phyloP scores from a whole-genome alignment of 2,113 vertebrate genomes.

The Pardalotus punctatus region DNA sequence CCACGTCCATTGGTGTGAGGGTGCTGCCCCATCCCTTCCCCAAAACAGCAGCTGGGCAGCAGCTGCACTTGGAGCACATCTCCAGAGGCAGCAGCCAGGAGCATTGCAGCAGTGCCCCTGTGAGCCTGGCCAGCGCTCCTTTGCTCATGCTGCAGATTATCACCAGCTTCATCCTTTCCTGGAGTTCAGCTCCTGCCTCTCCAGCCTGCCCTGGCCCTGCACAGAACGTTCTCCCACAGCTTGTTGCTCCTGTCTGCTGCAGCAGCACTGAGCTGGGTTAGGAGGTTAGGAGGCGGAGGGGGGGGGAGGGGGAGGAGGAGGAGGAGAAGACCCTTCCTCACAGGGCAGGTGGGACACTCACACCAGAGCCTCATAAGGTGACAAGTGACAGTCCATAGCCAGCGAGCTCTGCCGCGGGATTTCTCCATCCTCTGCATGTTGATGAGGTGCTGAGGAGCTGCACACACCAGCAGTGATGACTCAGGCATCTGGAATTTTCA shows the following conservation, averaged over 20 bases:
- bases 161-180: background rate
- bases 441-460: background rate
- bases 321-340: background rate
- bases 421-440: background rate
- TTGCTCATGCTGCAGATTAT: rapidly evolving
- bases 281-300: no score
- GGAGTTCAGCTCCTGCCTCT: background rate
- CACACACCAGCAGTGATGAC: rapidly evolving
- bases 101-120: background rate
- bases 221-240: background rate
- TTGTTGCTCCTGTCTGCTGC: background rate
- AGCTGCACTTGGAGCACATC: background rate
- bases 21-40: background rate
- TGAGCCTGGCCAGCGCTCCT: background rate
- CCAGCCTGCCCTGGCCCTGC: background rate
- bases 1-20: rapidly evolving
- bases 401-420: rapidly evolving
- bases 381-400: background rate
- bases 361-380: background rate
- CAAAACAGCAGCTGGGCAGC: background rate
- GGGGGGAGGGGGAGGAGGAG: no score
- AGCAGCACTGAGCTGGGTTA: background rate
- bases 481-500: background rate
- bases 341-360: background rate
- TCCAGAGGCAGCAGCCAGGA: background rate